Evolutionary conservation across 2,888 invertebrate genomes (phyloP).

Genomic region (Nesidiocoris tenuis): DNA sequence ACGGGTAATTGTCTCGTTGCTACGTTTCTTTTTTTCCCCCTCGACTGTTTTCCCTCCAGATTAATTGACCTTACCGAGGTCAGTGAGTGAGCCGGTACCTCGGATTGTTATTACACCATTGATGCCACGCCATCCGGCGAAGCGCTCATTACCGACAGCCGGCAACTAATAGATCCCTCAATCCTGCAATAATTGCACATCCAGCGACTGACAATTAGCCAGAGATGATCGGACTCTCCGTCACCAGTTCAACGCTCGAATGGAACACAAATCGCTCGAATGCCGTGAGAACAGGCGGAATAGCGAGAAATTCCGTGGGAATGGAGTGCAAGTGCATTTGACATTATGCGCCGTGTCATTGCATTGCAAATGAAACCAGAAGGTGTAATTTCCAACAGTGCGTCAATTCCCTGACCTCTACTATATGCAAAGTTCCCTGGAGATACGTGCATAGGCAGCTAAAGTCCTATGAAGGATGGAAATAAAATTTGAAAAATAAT

Average conservation of each 20-base stretch:
- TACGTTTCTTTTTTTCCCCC: not conserved
- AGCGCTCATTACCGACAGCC: constrained; percentile 5
- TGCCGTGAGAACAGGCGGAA: not conserved
- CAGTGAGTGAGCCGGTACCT: not conserved
- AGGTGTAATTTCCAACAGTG: not conserved
- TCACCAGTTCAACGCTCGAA: too few species aligned
- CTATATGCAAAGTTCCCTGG: too few species aligned
- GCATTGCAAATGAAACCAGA: not conserved
- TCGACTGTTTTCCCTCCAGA: not conserved
- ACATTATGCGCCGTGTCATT: constrained; percentile 7
- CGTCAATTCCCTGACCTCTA: not conserved
- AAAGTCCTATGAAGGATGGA: too few species aligned
- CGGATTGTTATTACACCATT: not conserved
- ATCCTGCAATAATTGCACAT: not conserved
- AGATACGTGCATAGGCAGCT: too few species aligned
- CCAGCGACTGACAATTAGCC: not conserved
- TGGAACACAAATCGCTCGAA: too few species aligned
- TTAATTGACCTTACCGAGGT: not conserved
- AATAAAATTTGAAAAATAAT: too few species aligned
- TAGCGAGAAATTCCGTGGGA: not conserved
- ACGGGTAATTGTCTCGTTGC: not conserved
- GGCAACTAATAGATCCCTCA: not conserved
- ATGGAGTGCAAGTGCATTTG: not conserved
- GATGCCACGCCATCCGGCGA: not conserved
- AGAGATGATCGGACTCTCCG: too few species aligned